Evolutionary conservation across 2,797 vertebrate genomes (phyloP), one percentile per base, ranked within the genome.

Genomic region (Smutsia gigantea): DNA sequence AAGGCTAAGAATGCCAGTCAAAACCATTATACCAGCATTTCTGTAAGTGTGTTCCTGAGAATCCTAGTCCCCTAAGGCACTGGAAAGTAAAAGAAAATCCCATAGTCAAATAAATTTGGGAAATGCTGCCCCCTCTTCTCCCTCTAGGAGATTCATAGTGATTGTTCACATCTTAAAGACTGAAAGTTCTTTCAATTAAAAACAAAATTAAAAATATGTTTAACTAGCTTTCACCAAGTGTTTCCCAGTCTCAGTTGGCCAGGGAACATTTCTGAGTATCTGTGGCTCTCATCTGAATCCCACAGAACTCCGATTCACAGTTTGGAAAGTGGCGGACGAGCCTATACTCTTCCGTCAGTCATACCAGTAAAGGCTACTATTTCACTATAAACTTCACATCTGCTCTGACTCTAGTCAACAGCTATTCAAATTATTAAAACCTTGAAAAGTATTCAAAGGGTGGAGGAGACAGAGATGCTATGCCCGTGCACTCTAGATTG

Each of bases 121-220:
- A 51, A 81, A 64, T 46, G 15, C 31, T 91, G 42, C 3, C 2
- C 7, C 64, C 25, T 27, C 19, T 12, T 46, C 34, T 34, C 23
- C 1, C 13, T 87, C 11, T 18, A 34, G 46, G 66, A 88, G 57
- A 51, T 23, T 82, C 51, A 37, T 31, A 34, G 3, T 7, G 21
- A n/a, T 90, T 64, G 66, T 39, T 82, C 31, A 8, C 34, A 57
- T 79, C 89, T 82, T 95, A 84, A 57, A 86, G 75, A 78, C 57
- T 78, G 49, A 53, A 34, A 92, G 87, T 90, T 81, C 53, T 49
- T 77, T 69, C 31, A 53, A 5, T 63, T 71, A 82, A 25, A 95
- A 75, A 19, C 39, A 51, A 69, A 83, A 14, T 55, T 13, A 55
- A 84, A 59, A 61, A 15, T 78, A 34, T 61, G 4, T 55, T 8